Evolutionary conservation across 2,113 vertebrate genomes (phyloP).

Genomic region (Pollimyrus isidori): DNA sequence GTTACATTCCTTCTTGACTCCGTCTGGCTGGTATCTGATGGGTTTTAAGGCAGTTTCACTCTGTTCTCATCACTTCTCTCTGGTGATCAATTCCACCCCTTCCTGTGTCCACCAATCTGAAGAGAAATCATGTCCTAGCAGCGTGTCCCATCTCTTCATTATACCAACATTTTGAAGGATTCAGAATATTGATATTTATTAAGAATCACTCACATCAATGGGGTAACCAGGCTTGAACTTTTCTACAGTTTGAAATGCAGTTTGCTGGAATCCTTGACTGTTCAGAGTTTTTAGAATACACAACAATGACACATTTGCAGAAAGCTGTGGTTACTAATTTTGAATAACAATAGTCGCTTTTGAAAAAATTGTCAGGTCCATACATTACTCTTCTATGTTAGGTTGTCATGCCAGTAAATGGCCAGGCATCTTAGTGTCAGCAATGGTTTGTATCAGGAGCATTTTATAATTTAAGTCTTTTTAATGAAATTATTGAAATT

Average conservation of each 20-base stretch:
- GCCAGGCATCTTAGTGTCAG: neutral
- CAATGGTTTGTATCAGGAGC: neutral
- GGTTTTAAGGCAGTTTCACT: neutral
- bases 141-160: neutral
- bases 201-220: neutral
- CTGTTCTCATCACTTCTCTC: neutral
- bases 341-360: neutral
- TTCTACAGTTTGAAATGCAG: neutral
- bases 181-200: neutral
- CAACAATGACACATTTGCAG: neutral
- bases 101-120: neutral
- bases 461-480: neutral
- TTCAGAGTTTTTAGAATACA: neutral
- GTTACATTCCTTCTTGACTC: neutral
- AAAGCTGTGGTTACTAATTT: neutral
- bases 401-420: neutral
- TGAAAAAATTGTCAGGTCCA: neutral
- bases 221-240: neutral
- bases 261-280: neutral
- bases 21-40: neutral
- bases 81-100: neutral
- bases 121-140: neutral
- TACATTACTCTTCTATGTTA: neutral
- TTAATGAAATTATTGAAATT: neutral
- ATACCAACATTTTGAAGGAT: neutral